Percentiles rank a stretch among this genome's conserved stretches.
phyloP scores from a whole-genome alignment of 2,888 invertebrate genomes.

The Orchestes rusci region DNA sequence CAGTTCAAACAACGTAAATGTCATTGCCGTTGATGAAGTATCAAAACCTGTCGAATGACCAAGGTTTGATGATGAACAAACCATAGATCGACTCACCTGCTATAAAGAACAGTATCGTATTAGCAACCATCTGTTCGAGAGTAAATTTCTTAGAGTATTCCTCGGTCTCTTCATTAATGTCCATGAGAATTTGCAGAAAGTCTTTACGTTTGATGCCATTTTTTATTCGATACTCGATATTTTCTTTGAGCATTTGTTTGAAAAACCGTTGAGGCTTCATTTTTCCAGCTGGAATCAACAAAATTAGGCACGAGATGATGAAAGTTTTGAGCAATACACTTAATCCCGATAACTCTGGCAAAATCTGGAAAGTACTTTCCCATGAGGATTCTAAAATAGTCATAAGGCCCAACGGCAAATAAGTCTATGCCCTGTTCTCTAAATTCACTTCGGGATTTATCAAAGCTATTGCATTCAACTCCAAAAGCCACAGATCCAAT shows the following conservation, averaged over 20 bases:
- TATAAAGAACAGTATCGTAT: constrained; percentile 35
- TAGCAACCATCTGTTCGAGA: constrained; percentile 42
- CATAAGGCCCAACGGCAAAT: background rate
- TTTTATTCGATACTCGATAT: constrained; percentile 32
- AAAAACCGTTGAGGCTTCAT: too few species aligned
- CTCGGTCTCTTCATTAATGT: constrained; percentile 15
- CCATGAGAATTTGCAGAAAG: constrained; percentile 33
- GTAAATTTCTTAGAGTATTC: constrained; percentile 21
- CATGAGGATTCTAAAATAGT: background rate
- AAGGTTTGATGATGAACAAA: too few species aligned
- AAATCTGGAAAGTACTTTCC: constrained; percentile 7
- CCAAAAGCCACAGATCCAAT: too few species aligned
- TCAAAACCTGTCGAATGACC: too few species aligned
- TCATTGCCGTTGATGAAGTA: constrained; percentile 29
- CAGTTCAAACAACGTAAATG: constrained; percentile 27
- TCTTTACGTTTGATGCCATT: constrained; percentile 28
- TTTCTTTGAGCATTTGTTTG: too few species aligned
- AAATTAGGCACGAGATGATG: too few species aligned
- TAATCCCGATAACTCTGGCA: constrained; percentile 3
- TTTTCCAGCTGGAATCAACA: too few species aligned
- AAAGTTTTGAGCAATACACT: too few species aligned
- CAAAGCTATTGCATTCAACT: too few species aligned
- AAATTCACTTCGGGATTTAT: too few species aligned
- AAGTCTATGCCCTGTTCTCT: too few species aligned
- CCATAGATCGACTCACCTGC: constrained; percentile 18